Evolutionary conservation across 1,140 invertebrate genomes (phyloP).

Genomic region (Cherax destructor): DNA sequence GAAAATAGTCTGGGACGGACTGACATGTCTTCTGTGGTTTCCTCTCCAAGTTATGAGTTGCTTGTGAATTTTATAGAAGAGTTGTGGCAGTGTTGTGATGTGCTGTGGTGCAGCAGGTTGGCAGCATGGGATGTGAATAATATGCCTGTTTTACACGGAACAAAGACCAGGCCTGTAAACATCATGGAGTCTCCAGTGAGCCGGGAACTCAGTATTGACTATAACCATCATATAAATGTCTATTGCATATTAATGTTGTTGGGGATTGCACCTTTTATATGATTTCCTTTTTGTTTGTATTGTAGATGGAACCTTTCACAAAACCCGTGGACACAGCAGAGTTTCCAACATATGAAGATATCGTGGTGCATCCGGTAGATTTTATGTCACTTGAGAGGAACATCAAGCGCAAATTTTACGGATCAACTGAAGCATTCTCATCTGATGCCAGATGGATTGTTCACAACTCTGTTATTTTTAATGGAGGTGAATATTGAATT

Average conservation of each 20-base stretch:
- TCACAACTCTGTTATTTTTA: conserved; percentile 93
- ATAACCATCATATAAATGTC: background rate
- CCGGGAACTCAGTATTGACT: background rate
- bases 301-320: conserved; percentile 81
- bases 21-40: too few relatives aligned
- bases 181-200: background rate
- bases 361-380: conserved; percentile 90
- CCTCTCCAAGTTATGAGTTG: too few relatives aligned
- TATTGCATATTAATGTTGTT: background rate
- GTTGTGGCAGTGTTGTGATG: background rate
- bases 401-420: conserved; percentile 86
- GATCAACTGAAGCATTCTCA: conserved; percentile 91
- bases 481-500: conserved; percentile 81
- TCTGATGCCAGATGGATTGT: conserved; percentile 94
- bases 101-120: background rate
- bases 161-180: background rate
- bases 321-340: conserved; percentile 82
- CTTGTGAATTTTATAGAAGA: too few relatives aligned
- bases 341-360: conserved; percentile 86
- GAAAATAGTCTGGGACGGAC: too few relatives aligned
- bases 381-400: conserved; percentile 85
- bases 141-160: background rate
- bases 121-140: background rate
- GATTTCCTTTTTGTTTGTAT: background rate
- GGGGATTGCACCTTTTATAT: background rate